phyloP scores from a whole-genome alignment of 2,113 vertebrate genomes.

The Xerus inauris region DNA sequence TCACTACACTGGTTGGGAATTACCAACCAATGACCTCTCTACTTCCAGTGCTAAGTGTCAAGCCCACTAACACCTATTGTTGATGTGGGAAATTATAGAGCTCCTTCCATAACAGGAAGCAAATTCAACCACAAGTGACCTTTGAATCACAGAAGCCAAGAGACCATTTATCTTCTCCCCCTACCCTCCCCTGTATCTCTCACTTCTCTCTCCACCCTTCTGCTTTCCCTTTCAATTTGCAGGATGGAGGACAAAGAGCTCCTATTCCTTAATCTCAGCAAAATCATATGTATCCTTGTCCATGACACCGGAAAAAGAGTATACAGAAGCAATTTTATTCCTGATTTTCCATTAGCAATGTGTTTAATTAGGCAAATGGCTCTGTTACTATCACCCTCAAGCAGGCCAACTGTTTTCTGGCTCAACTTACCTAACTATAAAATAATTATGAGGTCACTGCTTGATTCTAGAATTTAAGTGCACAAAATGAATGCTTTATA shows the following conservation, averaged over 20 bases:
- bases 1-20: background rate
- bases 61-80: background rate
- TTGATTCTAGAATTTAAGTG: background rate
- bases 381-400: slow-evolving; percentile 37
- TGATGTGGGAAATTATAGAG: too few species aligned
- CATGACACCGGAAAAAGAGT: background rate
- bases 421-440: slow-evolving; percentile 51
- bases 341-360: slow-evolving; percentile 36
- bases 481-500: slow-evolving; percentile 8
- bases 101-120: background rate
- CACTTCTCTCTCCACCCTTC: background rate
- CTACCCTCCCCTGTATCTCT: background rate
- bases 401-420: slow-evolving; percentile 42
- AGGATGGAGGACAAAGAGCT: background rate
- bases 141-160: background rate
- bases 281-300: background rate
- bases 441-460: background rate
- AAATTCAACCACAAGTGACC: background rate
- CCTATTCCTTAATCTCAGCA: slow-evolving; percentile 50
- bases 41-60: background rate
- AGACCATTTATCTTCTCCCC: background rate
- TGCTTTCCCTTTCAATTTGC: background rate
- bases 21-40: background rate
- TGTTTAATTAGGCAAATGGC: background rate
- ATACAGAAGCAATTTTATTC: slow-evolving; percentile 50